phyloP scores from a whole-genome alignment of 2,888 invertebrate species.

The Melanchra persicariae region DNA sequence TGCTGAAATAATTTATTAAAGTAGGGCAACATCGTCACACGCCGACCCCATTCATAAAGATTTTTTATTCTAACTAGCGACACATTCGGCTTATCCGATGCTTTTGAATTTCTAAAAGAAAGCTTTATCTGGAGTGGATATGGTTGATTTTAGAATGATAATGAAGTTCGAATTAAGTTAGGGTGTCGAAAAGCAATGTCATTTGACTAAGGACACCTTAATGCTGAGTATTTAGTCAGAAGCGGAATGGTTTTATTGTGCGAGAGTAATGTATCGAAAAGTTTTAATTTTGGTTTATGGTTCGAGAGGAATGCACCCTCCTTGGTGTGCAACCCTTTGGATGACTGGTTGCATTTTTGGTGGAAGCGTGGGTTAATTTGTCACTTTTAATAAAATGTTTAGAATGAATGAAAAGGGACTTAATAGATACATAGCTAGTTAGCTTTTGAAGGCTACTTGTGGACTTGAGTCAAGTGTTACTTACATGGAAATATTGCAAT shows the following conservation, averaged over 20 bases:
- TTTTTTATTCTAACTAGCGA: constrained; percentile 74
- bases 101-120: constrained; percentile 32
- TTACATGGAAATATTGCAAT: background rate
- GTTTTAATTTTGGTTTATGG: constrained; percentile 90
- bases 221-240: constrained; percentile 88
- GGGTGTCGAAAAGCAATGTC: constrained; percentile 72
- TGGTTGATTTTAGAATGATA: constrained; percentile 54
- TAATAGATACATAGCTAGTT: background rate
- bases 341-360: constrained; percentile 53
- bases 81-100: constrained; percentile 48
- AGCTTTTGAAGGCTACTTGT: background rate
- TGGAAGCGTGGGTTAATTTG: constrained; percentile 59
- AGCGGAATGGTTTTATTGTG: constrained; percentile 86
- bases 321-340: constrained; percentile 65
- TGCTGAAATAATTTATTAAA: constrained; percentile 84
- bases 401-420: constrained; percentile 11
- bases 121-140: constrained; percentile 42
- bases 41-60: constrained; percentile 85
- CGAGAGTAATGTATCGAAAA: constrained; percentile 88
- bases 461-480: background rate
- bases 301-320: constrained; percentile 78
- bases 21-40: constrained; percentile 82
- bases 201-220: constrained; percentile 89
- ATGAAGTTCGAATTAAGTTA: constrained; percentile 46
- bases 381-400: constrained; percentile 48